phyloP scores from a whole-genome alignment of 1,140 invertebrate genomes.

The Drosophila bocki region DNA sequence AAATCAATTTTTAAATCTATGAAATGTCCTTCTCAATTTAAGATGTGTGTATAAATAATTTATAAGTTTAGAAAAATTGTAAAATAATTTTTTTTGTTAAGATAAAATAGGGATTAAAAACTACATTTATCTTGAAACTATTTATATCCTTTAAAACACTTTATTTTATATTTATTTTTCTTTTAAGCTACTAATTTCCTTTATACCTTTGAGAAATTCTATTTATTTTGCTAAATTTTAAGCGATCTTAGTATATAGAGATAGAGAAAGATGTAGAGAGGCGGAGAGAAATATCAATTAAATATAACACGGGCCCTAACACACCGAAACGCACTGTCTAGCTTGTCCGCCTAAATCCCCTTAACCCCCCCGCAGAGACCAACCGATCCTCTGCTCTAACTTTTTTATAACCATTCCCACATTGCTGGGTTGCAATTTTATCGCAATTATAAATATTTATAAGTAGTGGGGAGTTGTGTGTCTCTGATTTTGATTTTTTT shows the following conservation, averaged over 20 bases:
- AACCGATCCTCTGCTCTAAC: not conserved
- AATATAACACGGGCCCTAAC: slow-evolving; percentile 16
- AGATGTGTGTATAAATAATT: no score
- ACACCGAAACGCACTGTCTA: slow-evolving; percentile 32
- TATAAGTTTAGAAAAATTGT: no score
- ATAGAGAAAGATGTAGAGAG: not conserved
- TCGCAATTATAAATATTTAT: slow-evolving; percentile 72
- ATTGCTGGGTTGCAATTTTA: slow-evolving; percentile 40
- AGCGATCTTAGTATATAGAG: not conserved
- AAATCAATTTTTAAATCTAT: no score
- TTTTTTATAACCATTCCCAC: slow-evolving; percentile 21
- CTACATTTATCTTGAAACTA: no score
- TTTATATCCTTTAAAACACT: no score
- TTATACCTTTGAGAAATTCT: not conserved
- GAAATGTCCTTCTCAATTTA: no score
- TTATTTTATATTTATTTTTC: not conserved
- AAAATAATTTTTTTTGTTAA: no score
- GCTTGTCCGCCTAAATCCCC: not conserved
- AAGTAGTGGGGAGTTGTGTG: slow-evolving; percentile 19
- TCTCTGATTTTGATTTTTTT: slow-evolving; percentile 11
- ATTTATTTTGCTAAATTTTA: not conserved
- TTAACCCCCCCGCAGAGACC: not conserved
- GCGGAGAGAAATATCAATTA: not conserved
- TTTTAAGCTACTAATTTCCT: not conserved
- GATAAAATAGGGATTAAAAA: no score